These are phyloP conservation scores for Trichogramma dendrolimi DNA, from an alignment of 2,888 invertebrate genomes.

Conservation along the genomic window DNA sequence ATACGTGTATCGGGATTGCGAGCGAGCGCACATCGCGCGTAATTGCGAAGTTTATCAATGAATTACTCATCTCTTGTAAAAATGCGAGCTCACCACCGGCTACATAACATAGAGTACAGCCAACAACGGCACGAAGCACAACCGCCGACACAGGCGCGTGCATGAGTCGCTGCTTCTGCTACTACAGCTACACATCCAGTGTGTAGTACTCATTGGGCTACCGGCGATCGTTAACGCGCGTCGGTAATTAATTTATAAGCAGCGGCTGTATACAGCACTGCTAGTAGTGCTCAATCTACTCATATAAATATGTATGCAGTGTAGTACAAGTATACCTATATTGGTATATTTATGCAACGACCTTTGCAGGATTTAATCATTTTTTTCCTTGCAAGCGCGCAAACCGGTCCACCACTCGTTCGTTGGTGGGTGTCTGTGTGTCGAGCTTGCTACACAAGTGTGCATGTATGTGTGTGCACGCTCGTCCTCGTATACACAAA, in stretches of 20 bases:
- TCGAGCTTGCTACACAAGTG: too few relatives aligned
- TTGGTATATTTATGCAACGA: background rate
- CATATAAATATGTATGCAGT: constrained; percentile 45
- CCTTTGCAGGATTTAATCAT: constrained; percentile 30
- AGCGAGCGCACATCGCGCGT: constrained; percentile 26
- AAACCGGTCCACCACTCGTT: constrained; percentile 12
- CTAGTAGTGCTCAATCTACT: constrained; percentile 6
- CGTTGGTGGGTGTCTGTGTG: too few relatives aligned
- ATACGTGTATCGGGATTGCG: constrained; percentile 17
- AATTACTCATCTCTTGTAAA: constrained; percentile 13
- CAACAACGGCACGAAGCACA: background rate
- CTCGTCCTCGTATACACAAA: too few relatives aligned
- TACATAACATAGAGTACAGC: background rate
- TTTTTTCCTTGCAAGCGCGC: constrained; percentile 26
- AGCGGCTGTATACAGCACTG: constrained; percentile 3
- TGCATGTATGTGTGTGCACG: too few relatives aligned
- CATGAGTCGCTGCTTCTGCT: too few relatives aligned
- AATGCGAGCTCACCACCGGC: constrained; percentile 4
- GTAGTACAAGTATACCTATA: constrained; percentile 32
- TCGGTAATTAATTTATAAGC: constrained; percentile 45
- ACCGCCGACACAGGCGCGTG: background rate
- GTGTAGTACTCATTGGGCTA: constrained; percentile 10
- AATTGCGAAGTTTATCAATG: constrained; percentile 22
- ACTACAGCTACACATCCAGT: background rate
- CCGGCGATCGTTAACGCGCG: constrained; percentile 36